Base-by-base conservation (phyloP, 2,113 vertebrate species). In the Isichthys henryi region DNA sequence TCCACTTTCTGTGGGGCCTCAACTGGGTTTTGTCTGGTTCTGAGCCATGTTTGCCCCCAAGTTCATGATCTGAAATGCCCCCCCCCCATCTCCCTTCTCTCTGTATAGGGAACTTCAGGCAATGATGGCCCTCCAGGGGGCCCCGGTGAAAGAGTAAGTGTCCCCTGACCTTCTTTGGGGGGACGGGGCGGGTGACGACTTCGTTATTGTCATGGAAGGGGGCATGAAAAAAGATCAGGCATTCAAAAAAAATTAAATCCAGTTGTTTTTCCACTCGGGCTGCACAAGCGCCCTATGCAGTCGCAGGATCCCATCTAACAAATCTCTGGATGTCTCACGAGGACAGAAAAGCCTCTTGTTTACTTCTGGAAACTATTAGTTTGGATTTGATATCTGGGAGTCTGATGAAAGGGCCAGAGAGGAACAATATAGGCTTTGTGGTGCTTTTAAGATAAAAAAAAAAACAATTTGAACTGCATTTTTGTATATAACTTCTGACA, bases 71-170 rank as follows among this genome's bases (percentile, higher is more conserved):
- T 88, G 89, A 90, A 90, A 87, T 74, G 8, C 90, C 91, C 84
- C 80, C 87, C 89, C 39, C 90, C 77, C 86, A 70, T 89, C 7
- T 56, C 62, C 89, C 80, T 89, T 92, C 89, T 92, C 82, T 93
- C 1, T 91, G 91, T 31, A 17, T 93, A 99, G 98, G 98, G 98
- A 80, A 99, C 97, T 88, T 94, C 98, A 85, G 98, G 98, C 45
- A 98, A 96, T 85, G 98, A 99, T 89, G 98, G 98, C 56, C 97
- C 98, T 88, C 95, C 97, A 2, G 98, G 98, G 31, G 97, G 97
- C 3, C 97, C 98, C 8, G 98, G 98, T 91, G 98, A 99, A 96
- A 97, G 97, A 96, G 98, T 99, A 94, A 91, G 97, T 94, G 77
- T 6, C 35, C 92, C 31, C 56, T 27, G 31, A 85, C 23, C 52